Evolutionary conservation across 2,113 vertebrate genomes (phyloP).

Genomic region (Nannospalax galili): DNA sequence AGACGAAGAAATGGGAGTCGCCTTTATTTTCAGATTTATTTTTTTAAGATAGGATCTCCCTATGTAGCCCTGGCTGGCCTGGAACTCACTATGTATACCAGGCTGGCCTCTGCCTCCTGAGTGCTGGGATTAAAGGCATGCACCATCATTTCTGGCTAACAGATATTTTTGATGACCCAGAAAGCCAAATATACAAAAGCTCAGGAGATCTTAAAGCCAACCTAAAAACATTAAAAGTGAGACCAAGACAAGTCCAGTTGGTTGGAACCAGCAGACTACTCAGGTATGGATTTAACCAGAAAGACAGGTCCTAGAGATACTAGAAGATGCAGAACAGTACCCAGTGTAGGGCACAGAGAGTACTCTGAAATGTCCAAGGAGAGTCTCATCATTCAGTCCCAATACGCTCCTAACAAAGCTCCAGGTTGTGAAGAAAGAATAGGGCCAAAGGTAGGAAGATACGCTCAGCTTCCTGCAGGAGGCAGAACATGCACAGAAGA

Average conservation of each 20-base stretch:
- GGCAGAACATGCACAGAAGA: fast-evolving
- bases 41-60: too few relatives aligned
- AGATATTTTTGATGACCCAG: not conserved
- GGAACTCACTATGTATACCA: too few relatives aligned
- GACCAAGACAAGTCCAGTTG: not conserved
- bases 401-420: fast-evolving
- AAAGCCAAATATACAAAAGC: not conserved
- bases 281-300: too few relatives aligned
- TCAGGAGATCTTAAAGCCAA: not conserved
- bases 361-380: not conserved
- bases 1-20: not conserved
- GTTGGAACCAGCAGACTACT: not conserved
- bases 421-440: not conserved
- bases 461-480: fast-evolving
- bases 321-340: not conserved
- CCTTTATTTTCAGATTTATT: not conserved
- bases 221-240: not conserved
- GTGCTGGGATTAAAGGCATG: too few relatives aligned
- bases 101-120: too few relatives aligned
- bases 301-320: fast-evolving
- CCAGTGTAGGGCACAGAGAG: not conserved
- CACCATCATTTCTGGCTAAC: too few relatives aligned
- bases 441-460: not conserved
- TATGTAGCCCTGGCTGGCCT: too few relatives aligned
- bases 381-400: too few relatives aligned